Base-by-base conservation (phyloP, 2,888 invertebrate genomes). In the Darwinula stevensoni region DNA sequence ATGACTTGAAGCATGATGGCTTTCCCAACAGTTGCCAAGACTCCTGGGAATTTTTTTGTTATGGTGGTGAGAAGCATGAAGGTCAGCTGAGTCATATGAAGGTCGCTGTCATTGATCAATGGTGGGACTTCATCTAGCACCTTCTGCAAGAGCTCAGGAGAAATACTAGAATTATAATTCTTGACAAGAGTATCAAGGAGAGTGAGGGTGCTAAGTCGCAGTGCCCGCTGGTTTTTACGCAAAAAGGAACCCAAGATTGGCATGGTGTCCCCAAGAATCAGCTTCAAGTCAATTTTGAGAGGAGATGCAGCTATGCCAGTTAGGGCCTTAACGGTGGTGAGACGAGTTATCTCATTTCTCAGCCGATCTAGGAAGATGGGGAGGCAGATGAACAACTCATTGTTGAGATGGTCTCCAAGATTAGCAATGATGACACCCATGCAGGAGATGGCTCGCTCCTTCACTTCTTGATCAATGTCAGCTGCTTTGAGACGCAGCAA, bases 381-480 rank as follows among this genome's bases (percentile, higher is more conserved):
- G 38, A 97, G 58, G 49, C 88, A 91, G 4, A 66, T 63, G 2
- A 63, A 63, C 34, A 91, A 57, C 49, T 88, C 80, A 32, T 56
- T 49, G 52, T 62, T 58, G 31, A 88, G 52, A 41, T 67, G 65
- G 51, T 88, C 84, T 1, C 86, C 88, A 41, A 91, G 66, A 50
- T 80, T 78, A 36, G 78, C 73, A 31, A 94, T 65, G 31, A 91
- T 70, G 51, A 88, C 82, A 11, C 88, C 86, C 71, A 84, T 80
- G 44, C 91, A 84, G 2, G 84, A 74, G 38, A 97, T 94, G 6
- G 97, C 88, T 15, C 86, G 64, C 48, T 97, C 97, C 52, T 97
- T 94, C 1, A 97, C 94, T 55, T 97, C 97, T 50, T 97, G 94
- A 56, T 97, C 97, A 46, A 94, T 86, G 49, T 97, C 94, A 0